Conservation (phyloP, 2,113 vertebrate species). For the Phaethon lepturus region DNA sequence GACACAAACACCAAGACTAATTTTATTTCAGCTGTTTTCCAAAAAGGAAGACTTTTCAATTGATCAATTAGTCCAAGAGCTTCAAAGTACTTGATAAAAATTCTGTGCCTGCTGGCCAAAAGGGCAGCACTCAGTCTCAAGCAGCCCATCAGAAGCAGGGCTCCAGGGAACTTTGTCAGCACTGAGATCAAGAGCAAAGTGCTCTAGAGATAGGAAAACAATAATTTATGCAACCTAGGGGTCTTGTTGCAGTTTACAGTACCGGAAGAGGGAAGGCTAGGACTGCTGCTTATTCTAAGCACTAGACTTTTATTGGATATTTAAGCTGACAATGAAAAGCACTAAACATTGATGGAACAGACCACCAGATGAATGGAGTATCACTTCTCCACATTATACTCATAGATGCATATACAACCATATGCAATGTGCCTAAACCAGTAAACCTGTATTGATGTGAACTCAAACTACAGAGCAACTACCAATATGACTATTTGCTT, state of each 20-base stretch:
- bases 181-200: neutral
- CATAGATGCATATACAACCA: no score
- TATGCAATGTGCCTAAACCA: neutral
- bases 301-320: neutral
- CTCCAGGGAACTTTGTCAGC: neutral
- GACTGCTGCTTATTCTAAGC: neutral
- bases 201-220: neutral
- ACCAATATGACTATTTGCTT: neutral
- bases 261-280: neutral
- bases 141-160: neutral
- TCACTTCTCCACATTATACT: neutral
- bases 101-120: neutral
- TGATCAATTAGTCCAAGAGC: neutral
- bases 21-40: neutral
- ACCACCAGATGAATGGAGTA: neutral
- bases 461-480: neutral
- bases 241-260: neutral
- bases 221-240: neutral
- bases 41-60: neutral
- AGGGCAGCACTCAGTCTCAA: neutral
- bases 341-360: neutral
- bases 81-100: neutral
- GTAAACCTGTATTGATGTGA: neutral
- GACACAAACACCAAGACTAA: neutral
- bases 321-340: neutral